A percentile compares a stretch with the other conserved stretches of the same genome.
Evolutionary conservation across 2,113 vertebrate genomes (phyloP).

Genomic region (Neotragus pygmaeus): DNA sequence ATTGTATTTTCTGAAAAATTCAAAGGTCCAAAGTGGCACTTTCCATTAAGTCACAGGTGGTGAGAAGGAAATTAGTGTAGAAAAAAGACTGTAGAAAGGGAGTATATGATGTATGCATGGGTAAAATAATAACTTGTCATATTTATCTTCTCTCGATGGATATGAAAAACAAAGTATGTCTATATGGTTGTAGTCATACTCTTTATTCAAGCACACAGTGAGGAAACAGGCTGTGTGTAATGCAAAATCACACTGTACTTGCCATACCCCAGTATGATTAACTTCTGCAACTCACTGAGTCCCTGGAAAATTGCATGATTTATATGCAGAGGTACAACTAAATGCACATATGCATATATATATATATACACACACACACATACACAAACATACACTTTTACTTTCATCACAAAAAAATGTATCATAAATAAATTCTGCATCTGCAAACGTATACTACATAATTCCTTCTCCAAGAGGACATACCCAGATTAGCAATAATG

Average conservation of each 20-base stretch:
- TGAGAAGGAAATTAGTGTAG: background rate
- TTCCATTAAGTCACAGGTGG: background rate
- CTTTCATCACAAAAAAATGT: background rate
- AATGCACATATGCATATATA: background rate
- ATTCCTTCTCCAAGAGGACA: background rate
- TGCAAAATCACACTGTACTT: background rate
- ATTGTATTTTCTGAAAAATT: background rate
- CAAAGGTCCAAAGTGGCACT: background rate
- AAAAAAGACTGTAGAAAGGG: background rate
- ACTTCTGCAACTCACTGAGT: background rate
- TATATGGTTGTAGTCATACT: background rate
- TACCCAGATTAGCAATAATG: background rate
- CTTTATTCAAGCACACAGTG: conserved; percentile 4
- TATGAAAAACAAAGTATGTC: background rate
- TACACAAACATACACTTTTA: background rate
- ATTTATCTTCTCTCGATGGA: background rate
- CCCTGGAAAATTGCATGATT: background rate
- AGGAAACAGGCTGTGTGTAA: background rate
- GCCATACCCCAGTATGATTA: background rate
- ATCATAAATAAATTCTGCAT: background rate
- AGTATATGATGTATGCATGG: background rate
- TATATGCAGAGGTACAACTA: background rate
- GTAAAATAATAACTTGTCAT: background rate
- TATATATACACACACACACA: background rate
- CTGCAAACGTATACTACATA: background rate